Base-by-base conservation (phyloP, 1,140 invertebrate species). In the Centruroides sculpturatus region DNA sequence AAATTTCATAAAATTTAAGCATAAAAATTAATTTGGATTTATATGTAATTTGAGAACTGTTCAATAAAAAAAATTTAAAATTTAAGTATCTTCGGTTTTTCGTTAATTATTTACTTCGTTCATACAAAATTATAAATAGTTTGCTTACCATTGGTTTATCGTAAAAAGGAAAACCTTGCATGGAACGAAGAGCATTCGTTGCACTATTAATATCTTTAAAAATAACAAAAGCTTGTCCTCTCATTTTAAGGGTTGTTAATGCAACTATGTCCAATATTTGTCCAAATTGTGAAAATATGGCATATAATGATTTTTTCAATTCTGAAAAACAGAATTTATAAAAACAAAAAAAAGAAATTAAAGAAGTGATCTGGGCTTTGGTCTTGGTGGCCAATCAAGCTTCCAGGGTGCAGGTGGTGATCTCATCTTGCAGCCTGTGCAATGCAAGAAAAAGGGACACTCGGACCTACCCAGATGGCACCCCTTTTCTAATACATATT, bases 161-260 rank as follows among this genome's bases (percentile, higher is more conserved):
- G 78, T 99, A 99, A 77, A 99, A 99, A 35, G 96, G 96, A 76
- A 98, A 98, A 55, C 94, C 92, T 77, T 98, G 92, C 93, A 98
- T 97, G 52, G 92, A 92, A 68, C 92, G 81, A 35, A 99, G 75
- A 7, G 97, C 97, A 73, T 92, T 96, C 10, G 94, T 93, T 3
- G 94, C 91, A 78, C 90, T 94, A 56, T 85, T 85, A 56, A 99
- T 93, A 76, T 99, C 97, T 72, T 99, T 98, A 69, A 99, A 99
- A 67, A 99, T 94, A 52, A 99, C 92, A 81, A 99, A 99, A 7
- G 97, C 97, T 74, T 99, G 97, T 2, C 97, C 97, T 70, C 93
- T 79, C 92, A 99, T 98, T 79, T 94, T 97, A 3, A 99, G 73
- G 13, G 91, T 95, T 80, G 97, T 99, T 67, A 97, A 73, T 3